Evolutionary conservation across 2,113 vertebrate genomes (phyloP).

Genomic region (Sphaerodactylus townsendi): DNA sequence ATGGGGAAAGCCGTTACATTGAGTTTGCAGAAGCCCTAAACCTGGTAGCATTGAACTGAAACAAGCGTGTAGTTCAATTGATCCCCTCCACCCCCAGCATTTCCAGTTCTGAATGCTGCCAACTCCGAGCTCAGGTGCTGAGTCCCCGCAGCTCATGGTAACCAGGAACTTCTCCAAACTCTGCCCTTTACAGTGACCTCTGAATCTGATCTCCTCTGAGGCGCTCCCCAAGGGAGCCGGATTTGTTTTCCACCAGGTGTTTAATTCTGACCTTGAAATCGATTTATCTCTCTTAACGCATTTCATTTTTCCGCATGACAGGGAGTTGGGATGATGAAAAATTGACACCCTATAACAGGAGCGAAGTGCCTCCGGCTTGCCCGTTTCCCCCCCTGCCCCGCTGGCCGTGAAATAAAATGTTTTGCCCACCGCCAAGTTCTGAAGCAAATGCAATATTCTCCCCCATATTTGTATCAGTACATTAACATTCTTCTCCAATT

Average conservation of each 20-base stretch:
- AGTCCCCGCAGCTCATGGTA: not conserved
- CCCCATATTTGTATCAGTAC: not conserved
- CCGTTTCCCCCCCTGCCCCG: conserved; percentile 31
- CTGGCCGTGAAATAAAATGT: not conserved
- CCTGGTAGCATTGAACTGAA: no score
- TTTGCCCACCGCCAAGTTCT: conserved; percentile 26
- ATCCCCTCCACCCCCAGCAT: rapidly evolving
- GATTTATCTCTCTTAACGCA: conserved; percentile 35
- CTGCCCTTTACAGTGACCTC: not conserved
- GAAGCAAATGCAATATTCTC: conserved; percentile 30
- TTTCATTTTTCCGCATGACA: conserved; percentile 40
- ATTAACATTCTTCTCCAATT: conserved; percentile 55
- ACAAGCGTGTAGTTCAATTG: no score
- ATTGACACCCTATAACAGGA: conserved; percentile 50
- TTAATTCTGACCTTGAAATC: conserved; percentile 55
- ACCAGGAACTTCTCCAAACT: not conserved
- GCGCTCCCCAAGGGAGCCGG: conserved; percentile 2
- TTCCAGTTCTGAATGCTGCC: not conserved
- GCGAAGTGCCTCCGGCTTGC: conserved; percentile 35
- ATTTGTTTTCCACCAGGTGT: conserved; percentile 37
- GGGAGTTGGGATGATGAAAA: conserved; percentile 52
- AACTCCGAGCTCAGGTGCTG: not conserved
- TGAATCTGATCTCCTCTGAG: not conserved
- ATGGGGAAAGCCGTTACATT: no score
- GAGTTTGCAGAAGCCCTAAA: not conserved